A percentile compares a stretch with the other conserved stretches of the same genome.
Evolutionary conservation across 2,888 invertebrate species (phyloP).

Genomic region (Meloe dianella): DNA sequence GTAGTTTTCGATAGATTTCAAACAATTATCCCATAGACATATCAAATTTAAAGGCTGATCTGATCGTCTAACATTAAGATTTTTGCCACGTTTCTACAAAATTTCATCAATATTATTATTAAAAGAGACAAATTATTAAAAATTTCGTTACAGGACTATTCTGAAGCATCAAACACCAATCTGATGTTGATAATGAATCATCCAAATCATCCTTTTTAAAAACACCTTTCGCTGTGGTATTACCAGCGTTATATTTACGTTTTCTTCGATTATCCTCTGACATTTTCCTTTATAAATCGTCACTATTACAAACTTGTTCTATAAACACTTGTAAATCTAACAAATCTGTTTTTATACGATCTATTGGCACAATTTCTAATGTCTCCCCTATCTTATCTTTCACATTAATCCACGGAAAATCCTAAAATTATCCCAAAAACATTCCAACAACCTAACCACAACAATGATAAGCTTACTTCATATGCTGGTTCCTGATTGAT

Average conservation of each 20-base stretch:
- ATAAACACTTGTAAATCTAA: slow-evolving; percentile 55
- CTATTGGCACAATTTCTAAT: slow-evolving; percentile 59
- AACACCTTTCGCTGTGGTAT: slow-evolving; percentile 29
- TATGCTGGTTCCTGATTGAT: slow-evolving; percentile 64
- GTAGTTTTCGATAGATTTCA: slow-evolving; percentile 56
- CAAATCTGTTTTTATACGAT: slow-evolving; percentile 57
- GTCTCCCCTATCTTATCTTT: slow-evolving; percentile 44
- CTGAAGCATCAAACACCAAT: slow-evolving; percentile 20
- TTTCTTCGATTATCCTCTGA: slow-evolving; percentile 22
- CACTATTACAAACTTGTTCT: slow-evolving; percentile 42
- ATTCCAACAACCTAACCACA: neutral
- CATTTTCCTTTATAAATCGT: slow-evolving; percentile 16
- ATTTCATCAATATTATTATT: neutral
- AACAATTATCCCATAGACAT: slow-evolving; percentile 69
- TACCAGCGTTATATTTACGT: slow-evolving; percentile 25
- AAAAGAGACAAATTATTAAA: neutral
- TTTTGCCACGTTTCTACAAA: slow-evolving; percentile 33
- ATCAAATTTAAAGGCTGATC: slow-evolving; percentile 57
- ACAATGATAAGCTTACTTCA: slow-evolving; percentile 47
- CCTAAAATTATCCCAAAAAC: slow-evolving; percentile 44
- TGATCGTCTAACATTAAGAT: slow-evolving; percentile 38
- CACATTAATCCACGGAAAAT: slow-evolving; percentile 62
- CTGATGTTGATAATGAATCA: slow-evolving; percentile 27
- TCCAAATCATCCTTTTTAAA: slow-evolving; percentile 31
- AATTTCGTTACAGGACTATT: slow-evolving; percentile 23